Evolutionary conservation across 64 coral and sea anemone genomes (phyloP).

Genomic region (Montipora sp.): DNA sequence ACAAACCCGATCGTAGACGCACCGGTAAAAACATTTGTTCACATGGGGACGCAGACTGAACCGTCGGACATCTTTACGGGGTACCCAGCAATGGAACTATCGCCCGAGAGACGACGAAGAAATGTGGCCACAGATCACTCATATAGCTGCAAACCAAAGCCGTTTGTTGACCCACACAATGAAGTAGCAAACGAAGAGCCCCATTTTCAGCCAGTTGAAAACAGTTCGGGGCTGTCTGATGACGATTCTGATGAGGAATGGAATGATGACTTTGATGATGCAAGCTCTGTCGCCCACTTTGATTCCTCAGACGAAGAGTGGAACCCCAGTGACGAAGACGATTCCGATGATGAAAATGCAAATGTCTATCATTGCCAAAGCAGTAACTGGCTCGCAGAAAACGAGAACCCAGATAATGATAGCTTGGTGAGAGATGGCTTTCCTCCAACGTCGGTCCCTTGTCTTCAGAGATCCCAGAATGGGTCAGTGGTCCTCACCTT

Average conservation of each 20-base stretch:
- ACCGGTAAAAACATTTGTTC: not conserved
- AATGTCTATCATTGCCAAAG: not conserved
- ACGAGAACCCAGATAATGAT: not conserved
- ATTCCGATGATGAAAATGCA: not conserved
- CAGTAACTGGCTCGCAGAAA: not conserved
- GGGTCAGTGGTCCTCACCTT: too few species aligned
- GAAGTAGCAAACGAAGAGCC: not conserved
- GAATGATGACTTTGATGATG: not conserved
- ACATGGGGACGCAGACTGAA: not conserved
- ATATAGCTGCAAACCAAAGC: slow-evolving; percentile 2
- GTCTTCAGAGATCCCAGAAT: too few species aligned
- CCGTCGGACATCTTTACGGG: not conserved
- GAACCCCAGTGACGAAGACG: not conserved
- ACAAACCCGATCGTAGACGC: not conserved
- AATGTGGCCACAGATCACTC: not conserved
- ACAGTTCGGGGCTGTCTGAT: not conserved
- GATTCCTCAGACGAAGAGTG: not conserved
- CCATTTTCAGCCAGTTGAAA: not conserved
- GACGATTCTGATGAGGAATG: not conserved
- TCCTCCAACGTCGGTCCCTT: too few species aligned
- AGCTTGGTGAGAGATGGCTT: too few species aligned
- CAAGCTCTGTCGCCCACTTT: not conserved
- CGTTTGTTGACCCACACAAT: not conserved
- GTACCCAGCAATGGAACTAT: not conserved
- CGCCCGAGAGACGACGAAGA: not conserved